phyloP scores from a whole-genome alignment of 1,140 invertebrate species.

The Idris sp. region DNA sequence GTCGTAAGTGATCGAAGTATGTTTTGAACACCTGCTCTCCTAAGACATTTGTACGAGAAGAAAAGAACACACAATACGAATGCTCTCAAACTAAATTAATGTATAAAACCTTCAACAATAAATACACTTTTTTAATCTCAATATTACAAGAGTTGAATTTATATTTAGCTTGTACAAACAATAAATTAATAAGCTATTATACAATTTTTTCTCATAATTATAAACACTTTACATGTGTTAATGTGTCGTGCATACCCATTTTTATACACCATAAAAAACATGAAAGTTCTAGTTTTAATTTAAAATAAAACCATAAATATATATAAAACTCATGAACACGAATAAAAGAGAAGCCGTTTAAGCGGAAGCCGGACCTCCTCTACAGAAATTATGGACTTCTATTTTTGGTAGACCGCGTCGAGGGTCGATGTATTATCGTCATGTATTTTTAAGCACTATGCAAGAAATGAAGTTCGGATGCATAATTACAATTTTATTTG shows the following conservation, averaged over 20 bases:
- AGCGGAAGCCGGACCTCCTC: slow-evolving; percentile 51
- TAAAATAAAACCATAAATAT: too few species aligned
- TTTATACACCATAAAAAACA: too few species aligned
- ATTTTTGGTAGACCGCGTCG: slow-evolving; percentile 44
- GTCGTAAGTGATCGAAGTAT: slow-evolving; percentile 55
- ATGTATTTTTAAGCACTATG: slow-evolving; percentile 51
- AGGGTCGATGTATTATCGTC: slow-evolving; percentile 48
- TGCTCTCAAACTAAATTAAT: too few species aligned
- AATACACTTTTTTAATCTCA: too few species aligned
- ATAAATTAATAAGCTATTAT: too few species aligned
- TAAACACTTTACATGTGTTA: too few species aligned
- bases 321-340: slow-evolving; percentile 20
- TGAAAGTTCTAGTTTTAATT: too few species aligned
- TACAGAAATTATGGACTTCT: slow-evolving; percentile 52
- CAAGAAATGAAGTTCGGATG: slow-evolving; percentile 29
- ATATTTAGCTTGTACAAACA: too few species aligned
- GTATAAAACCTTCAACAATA: too few species aligned
- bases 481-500: slow-evolving; percentile 23
- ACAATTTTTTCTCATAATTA: too few species aligned
- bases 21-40: slow-evolving; percentile 45
- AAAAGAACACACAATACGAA: slow-evolving; percentile 19
- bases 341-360: slow-evolving; percentile 44
- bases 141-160: too few species aligned
- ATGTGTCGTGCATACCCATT: too few species aligned
- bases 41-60: slow-evolving; percentile 12